Percentiles rank a stretch among this genome's conserved stretches.
Evolutionary conservation across 2,113 vertebrate species (phyloP).

Genomic region (Boulengeromyrus knoepffleri): DNA sequence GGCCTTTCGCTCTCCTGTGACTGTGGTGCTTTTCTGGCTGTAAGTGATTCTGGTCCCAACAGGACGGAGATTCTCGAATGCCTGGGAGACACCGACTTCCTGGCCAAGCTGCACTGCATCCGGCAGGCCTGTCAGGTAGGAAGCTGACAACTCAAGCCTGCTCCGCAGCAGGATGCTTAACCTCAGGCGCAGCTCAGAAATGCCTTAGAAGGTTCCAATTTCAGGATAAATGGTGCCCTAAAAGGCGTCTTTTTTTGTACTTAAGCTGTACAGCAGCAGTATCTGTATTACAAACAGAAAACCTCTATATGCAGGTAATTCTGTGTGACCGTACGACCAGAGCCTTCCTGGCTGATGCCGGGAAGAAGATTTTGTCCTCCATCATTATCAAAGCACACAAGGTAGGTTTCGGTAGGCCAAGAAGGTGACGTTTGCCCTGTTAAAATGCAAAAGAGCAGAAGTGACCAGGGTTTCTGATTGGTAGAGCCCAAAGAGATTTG

Average conservation of each 20-base stretch:
- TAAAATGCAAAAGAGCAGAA: not conserved
- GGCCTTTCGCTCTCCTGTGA: not conserved
- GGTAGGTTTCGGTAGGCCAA: slow-evolving; percentile 51
- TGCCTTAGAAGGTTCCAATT: not conserved
- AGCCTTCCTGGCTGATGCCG: slow-evolving; percentile 81
- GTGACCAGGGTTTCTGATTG: slow-evolving; percentile 5
- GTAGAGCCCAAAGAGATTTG: slow-evolving; percentile 91
- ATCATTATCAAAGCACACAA: slow-evolving; percentile 84
- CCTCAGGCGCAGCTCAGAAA: not conserved
- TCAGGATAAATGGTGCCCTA: not conserved
- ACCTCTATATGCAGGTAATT: slow-evolving; percentile 67
- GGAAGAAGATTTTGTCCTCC: slow-evolving; percentile 86
- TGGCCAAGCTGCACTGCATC: slow-evolving; percentile 91
- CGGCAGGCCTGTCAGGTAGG: slow-evolving; percentile 89
- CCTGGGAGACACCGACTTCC: slow-evolving; percentile 82
- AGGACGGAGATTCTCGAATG: slow-evolving; percentile 94
- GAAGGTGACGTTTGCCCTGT: too few relatives aligned
- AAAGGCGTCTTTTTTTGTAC: not conserved
- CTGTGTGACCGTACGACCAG: slow-evolving; percentile 78
- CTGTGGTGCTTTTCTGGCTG: not conserved
- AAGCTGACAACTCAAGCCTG: not conserved
- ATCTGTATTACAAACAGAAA: not conserved
- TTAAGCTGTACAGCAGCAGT: not conserved
- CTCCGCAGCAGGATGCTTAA: not conserved
- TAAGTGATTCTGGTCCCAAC: not conserved